A percentile compares a stretch with the other conserved stretches of the same genome.
Conservation (phyloP, 1,140 invertebrate species). For the Procambarus clarkii region DNA sequence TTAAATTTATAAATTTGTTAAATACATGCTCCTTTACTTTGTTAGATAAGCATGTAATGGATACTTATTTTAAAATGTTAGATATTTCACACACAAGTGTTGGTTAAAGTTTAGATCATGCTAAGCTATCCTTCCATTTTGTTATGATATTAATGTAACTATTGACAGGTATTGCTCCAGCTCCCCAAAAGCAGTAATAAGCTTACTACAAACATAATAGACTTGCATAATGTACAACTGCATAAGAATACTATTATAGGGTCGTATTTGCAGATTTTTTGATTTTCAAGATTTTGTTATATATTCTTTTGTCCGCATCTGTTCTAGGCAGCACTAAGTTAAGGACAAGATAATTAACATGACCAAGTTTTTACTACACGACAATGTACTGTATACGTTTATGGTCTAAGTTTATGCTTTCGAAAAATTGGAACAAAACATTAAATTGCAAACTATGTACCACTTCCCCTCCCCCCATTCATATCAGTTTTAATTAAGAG, state of each 20-base stretch:
- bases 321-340: conserved; percentile 16
- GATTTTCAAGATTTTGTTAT: not conserved
- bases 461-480: not conserved
- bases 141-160: conserved; percentile 44
- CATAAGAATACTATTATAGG: conserved; percentile 46
- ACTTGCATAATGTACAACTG: conserved; percentile 63
- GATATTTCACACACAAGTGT: conserved; percentile 47
- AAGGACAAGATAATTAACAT: not conserved
- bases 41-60: conserved; percentile 57
- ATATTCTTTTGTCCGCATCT: not conserved
- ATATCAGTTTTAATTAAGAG: not conserved
- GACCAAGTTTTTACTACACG: not conserved
- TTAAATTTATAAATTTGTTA: conserved; percentile 47
- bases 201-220: conserved; percentile 47
- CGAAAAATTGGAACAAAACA: not conserved
- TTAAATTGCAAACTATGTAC: not conserved
- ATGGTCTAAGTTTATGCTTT: not conserved
- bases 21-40: conserved; percentile 55
- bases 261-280: conserved; percentile 7
- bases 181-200: conserved; percentile 54
- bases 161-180: conserved; percentile 39
- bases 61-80: conserved; percentile 53
- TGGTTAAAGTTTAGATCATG: conserved; percentile 50
- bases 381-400: not conserved
- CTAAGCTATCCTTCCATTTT: conserved; percentile 61